Percentiles rank a stretch among this genome's conserved stretches.
Conservation (phyloP, 37 sponge, comb jelly and placozoan genomes). For the Eunapius fragilis region DNA sequence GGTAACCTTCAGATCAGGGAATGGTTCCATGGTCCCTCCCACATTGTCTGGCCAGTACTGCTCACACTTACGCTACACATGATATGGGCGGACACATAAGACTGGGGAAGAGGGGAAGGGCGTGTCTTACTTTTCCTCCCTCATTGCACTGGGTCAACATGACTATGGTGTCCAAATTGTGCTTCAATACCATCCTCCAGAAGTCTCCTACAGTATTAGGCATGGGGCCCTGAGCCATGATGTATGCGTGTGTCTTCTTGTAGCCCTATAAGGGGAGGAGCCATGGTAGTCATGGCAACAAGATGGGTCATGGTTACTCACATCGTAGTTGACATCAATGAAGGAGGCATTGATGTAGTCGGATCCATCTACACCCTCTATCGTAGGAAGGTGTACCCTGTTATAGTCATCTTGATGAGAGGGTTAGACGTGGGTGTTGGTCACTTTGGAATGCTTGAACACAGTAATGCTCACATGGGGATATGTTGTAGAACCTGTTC, state of each 20-base stretch:
- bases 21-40: constrained; percentile 8
- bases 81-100: background rate
- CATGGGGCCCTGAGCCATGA: constrained; percentile 27
- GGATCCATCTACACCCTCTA: background rate
- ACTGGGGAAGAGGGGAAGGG: background rate
- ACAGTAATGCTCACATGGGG: constrained; percentile 37
- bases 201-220: constrained; percentile 39
- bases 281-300: no score
- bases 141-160: constrained; percentile 2
- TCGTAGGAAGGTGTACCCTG: background rate
- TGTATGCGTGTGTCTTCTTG: constrained; percentile 11
- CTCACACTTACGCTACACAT: constrained; percentile 72
- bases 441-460: background rate
- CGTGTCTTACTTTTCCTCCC: constrained; percentile 1
- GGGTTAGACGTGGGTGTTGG: background rate
- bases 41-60: constrained; percentile 79
- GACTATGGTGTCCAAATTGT: constrained; percentile 2
- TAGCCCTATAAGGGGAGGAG: constrained; percentile 7
- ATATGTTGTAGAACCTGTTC: constrained; percentile 58
- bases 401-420: constrained; percentile 5
- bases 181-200: constrained; percentile 56
- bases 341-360: constrained; percentile 39
- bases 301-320: background rate
- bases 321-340: constrained; percentile 28
- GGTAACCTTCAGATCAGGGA: constrained; percentile 30